Evolutionary conservation across 2,888 invertebrate species (phyloP).

Genomic region (Autographa pulchrina): DNA sequence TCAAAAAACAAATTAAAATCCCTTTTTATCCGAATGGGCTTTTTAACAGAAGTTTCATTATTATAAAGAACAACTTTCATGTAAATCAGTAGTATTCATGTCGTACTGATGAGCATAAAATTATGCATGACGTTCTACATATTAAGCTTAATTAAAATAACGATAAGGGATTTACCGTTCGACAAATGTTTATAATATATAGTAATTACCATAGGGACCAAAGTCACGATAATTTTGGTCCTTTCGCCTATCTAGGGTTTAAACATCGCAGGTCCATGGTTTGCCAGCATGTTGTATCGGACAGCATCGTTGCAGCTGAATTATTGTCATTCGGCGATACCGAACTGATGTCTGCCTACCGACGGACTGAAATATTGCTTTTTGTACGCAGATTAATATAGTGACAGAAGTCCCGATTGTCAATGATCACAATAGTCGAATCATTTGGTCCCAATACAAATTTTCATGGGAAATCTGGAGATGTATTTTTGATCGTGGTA

Average conservation of each 20-base stretch:
- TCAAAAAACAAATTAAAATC: conserved; percentile 47
- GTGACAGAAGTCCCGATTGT: conserved; percentile 10
- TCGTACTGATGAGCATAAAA: background rate
- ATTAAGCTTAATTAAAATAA: background rate
- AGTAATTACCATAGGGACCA: background rate
- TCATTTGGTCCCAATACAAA: conserved; percentile 9
- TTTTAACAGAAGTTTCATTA: background rate
- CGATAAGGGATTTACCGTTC: background rate
- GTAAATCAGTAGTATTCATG: background rate
- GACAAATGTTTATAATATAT: background rate
- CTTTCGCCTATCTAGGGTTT: conserved; percentile 25
- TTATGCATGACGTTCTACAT: background rate
- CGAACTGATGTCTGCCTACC: conserved; percentile 41
- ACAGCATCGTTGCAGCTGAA: conserved; percentile 57
- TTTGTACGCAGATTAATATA: conserved; percentile 41
- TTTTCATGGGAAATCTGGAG: conserved; percentile 7
- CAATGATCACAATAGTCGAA: conserved; percentile 17
- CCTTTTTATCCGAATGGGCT: background rate
- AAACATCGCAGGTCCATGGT: conserved; percentile 22
- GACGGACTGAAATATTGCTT: conserved; percentile 49
- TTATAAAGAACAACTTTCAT: background rate
- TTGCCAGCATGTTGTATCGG: conserved; percentile 42
- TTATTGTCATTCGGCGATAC: conserved; percentile 52
- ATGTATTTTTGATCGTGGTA: background rate
- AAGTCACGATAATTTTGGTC: background rate